Conservation (phyloP, 1,140 invertebrate species). For the Scaptomyza hsui region DNA sequence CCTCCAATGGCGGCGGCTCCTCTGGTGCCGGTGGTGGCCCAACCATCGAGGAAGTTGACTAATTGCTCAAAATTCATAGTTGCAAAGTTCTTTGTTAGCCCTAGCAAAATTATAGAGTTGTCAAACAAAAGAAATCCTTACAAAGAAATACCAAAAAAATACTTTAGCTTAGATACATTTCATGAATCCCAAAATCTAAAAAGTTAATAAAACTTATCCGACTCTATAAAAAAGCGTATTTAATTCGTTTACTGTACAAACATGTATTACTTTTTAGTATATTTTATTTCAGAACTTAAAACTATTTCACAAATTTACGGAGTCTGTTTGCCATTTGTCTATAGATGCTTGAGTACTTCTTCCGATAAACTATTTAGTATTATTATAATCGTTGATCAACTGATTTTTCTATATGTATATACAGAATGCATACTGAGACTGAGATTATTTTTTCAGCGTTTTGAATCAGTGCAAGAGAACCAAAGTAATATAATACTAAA, state of each 20-base stretch:
- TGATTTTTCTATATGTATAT: constrained; percentile 6
- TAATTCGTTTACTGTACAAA: background rate
- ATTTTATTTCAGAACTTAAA: constrained; percentile 39
- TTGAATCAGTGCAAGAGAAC: background rate
- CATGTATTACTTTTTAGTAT: constrained; percentile 1
- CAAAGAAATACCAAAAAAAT: constrained; percentile 40
- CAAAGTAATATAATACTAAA: background rate
- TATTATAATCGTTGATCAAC: constrained; percentile 12
- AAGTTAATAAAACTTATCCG: background rate
- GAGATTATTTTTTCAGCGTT: background rate
- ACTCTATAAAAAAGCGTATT: background rate
- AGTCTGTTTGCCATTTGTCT: constrained; percentile 26
- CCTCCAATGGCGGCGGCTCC: constrained; percentile 85
- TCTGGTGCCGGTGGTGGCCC: constrained; percentile 88
- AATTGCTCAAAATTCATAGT: constrained; percentile 83
- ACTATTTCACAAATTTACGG: constrained; percentile 39
- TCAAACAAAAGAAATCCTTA: constrained; percentile 3
- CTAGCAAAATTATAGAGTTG: constrained; percentile 3
- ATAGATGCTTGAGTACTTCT: constrained; percentile 2
- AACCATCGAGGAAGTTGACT: constrained; percentile 97
- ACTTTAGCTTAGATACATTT: constrained; percentile 35
- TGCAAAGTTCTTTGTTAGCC: constrained; percentile 15
- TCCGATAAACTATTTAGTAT: constrained; percentile 6
- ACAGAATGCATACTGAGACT: constrained; percentile 13
- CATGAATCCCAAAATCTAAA: background rate